Base-by-base conservation (phyloP, 2,797 vertebrate species). In the Eulemur coronatus region DNA sequence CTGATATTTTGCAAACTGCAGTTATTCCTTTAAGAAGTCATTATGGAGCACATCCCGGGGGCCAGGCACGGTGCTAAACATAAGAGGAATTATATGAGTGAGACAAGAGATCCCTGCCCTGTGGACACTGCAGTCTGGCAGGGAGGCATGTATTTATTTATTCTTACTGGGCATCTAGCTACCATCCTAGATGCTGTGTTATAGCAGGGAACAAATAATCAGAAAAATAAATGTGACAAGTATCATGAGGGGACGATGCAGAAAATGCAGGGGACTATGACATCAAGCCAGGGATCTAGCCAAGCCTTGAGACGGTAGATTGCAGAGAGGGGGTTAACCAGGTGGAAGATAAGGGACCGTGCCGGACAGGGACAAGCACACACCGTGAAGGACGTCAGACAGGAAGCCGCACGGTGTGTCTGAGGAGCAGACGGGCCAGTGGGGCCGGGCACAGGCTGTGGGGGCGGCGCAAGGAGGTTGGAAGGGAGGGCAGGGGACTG, bases 401-500 rank as follows among this genome's bases (percentile, higher is more conserved):
- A 7, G 17, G 14, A 50, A 26, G 30, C 22, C 0, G 0, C 8
- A 1, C 1, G 46, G 17, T 6, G 35, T 43, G 4, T 46, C 67
- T 10, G 69, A 63, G 17, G 17, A 30, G 4, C 38, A 35, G 52
- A 52, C 14, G 9, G 41, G 2, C 24, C 46, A 17, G 43, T 12
- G 18, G 35, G 18, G 7, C 52, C 46, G 4, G 6, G 1, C 50
- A 8, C 24, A 41, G 76, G 41, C 17, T 59, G 24, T 30, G 11
- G 43, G 50, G 20, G 20, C 24, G 7, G 41, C 28, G 10, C 57
- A 1, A 46, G 35, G 48, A 43, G n/a, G 28, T 9, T 35, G 14
- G 18, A 59, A 70, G 48, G 3, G 18, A 59, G 63, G 52, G 26
- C 26, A 1, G n/a, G 15, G 11, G 26, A 43, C 55, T 8, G 43